Conservation (phyloP, 2,113 vertebrate species). For the Oceanodroma tethys region DNA sequence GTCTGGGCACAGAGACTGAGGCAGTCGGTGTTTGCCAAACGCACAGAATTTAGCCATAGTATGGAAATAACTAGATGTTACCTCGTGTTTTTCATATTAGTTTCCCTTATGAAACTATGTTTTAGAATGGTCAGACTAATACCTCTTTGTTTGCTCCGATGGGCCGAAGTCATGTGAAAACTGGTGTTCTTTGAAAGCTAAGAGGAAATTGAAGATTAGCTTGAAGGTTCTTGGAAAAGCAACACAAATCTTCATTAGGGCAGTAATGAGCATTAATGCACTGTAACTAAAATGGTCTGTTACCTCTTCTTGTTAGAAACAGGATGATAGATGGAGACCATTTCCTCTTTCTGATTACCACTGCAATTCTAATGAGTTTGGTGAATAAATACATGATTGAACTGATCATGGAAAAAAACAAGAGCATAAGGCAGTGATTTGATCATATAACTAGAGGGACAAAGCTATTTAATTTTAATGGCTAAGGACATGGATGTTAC, state of each 20-base stretch:
- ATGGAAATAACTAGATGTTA: conserved; percentile 19
- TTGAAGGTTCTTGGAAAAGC: conserved; percentile 56
- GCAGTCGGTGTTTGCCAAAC: neutral
- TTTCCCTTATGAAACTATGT: conserved; percentile 5
- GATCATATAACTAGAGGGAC: neutral
- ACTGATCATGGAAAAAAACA: neutral
- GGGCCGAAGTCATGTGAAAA: conserved; percentile 20
- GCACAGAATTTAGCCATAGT: neutral
- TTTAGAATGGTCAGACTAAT: neutral
- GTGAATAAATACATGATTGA: conserved; percentile 43
- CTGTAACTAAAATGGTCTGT: conserved; percentile 69
- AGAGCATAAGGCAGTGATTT: conserved; percentile 34
- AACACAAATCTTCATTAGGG: conserved; percentile 72
- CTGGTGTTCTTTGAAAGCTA: conserved; percentile 26
- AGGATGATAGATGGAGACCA: conserved; percentile 58
- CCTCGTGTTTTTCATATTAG: neutral
- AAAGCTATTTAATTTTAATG: neutral
- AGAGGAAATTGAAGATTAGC: conserved; percentile 55
- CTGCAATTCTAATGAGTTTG: conserved; percentile 53
- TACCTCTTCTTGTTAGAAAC: conserved; percentile 62
- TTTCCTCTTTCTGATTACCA: conserved; percentile 58
- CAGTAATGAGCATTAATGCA: conserved; percentile 68
- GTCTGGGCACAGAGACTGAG: neutral
- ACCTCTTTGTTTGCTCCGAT: neutral
- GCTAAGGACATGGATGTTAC: neutral